Conservation (phyloP, 1,140 invertebrate species). For the Listronotus oregonensis region DNA sequence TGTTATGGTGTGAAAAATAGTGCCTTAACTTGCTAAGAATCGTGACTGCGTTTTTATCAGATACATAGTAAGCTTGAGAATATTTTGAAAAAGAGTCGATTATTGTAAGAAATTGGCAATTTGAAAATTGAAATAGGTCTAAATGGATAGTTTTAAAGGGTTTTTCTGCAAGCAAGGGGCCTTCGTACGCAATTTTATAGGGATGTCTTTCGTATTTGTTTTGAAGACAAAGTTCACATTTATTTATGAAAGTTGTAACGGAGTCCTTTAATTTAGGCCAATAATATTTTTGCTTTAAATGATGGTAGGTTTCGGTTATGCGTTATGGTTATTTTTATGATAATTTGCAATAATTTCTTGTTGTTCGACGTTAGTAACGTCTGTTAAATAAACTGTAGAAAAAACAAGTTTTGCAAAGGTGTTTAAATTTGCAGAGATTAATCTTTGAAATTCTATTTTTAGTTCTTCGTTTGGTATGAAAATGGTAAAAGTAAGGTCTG, state of each 20-base stretch:
- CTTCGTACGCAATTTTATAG: conserved; percentile 21
- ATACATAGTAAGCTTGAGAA: too few species aligned
- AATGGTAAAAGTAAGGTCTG: too few species aligned
- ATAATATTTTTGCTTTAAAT: conserved; percentile 26
- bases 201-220: conserved; percentile 32
- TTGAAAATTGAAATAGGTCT: conserved; percentile 40
- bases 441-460: not conserved
- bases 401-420: not conserved
- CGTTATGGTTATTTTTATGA: conserved; percentile 32
- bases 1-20: conserved; percentile 40
- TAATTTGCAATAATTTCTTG: conserved; percentile 19
- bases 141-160: conserved; percentile 46
- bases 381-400: not conserved
- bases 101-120: too few species aligned
- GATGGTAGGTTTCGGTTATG: conserved; percentile 33
- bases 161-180: conserved; percentile 39
- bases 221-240: conserved; percentile 34
- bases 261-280: conserved; percentile 24
- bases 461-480: conserved; percentile 4
- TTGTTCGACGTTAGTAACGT: conserved; percentile 1
- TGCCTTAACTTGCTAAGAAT: conserved; percentile 41
- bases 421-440: conserved; percentile 5
- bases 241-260: conserved; percentile 27
- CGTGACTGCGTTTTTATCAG: conserved; percentile 14
- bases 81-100: too few species aligned